Conservation (phyloP, 2,888 invertebrate genomes). For the Steinernema hermaphroditum region DNA sequence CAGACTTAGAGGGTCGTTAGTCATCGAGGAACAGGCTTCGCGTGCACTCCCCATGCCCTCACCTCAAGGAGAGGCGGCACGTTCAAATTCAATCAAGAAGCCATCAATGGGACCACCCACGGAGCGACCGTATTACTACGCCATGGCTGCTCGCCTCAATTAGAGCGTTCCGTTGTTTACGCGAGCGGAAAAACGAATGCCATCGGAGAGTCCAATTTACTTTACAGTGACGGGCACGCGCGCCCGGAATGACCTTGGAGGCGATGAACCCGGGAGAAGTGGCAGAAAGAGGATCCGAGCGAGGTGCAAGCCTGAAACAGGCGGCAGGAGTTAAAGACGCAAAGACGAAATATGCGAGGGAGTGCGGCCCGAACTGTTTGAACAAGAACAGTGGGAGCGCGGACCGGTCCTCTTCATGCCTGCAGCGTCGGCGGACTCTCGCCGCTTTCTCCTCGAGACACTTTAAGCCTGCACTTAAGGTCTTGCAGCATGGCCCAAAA, state of each 20-base stretch:
- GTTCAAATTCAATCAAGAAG: background rate
- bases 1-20: background rate
- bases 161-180: constrained; percentile 23
- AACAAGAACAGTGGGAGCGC: constrained; percentile 12
- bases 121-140: constrained; percentile 6
- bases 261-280: constrained; percentile 15
- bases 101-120: constrained; percentile 1
- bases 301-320: background rate
- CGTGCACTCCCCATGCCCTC: background rate
- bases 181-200: constrained; percentile 10
- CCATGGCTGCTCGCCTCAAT: background rate
- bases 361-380: constrained; percentile 13
- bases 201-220: constrained; percentile 13
- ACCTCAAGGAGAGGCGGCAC: background rate
- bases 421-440: background rate
- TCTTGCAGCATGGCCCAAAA: too few relatives aligned
- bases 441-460: background rate
- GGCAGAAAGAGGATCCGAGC: too few relatives aligned
- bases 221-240: constrained; percentile 12
- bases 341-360: background rate
- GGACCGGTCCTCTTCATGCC: constrained; percentile 20
- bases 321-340: constrained; percentile 14
- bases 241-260: constrained; percentile 4
- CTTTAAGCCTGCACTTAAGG: constrained; percentile 9
- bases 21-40: too few relatives aligned